Conservation (phyloP, 2,113 vertebrate species). For the Pachyramphus minor region DNA sequence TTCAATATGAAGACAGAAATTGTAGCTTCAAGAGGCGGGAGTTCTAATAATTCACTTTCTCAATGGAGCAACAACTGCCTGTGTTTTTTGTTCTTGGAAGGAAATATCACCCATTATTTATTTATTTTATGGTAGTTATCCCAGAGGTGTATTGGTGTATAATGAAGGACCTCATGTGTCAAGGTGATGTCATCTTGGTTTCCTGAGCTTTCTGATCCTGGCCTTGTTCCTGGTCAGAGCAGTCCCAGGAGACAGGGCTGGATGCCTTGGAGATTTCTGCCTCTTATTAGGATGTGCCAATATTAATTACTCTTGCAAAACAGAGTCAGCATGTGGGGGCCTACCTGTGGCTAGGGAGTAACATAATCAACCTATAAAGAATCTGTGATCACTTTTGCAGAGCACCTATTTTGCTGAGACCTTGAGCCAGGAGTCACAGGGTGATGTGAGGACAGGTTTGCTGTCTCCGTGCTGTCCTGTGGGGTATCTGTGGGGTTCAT, state of each 20-base stretch:
- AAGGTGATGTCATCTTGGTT: background rate
- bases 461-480: background rate
- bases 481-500: background rate
- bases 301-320: background rate
- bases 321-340: fast-evolving
- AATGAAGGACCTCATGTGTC: background rate
- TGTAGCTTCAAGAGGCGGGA: background rate
- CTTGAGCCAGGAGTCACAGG: background rate
- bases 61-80: background rate
- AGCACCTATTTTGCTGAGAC: background rate
- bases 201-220: background rate
- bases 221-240: background rate
- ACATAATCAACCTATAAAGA: background rate
- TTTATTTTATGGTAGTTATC: background rate
- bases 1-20: background rate
- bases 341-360: background rate
- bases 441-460: background rate
- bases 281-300: background rate
- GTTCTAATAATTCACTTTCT: background rate
- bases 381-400: background rate
- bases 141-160: background rate
- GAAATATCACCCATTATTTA: background rate
- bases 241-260: background rate
- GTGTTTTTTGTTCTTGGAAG: background rate
- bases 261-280: background rate